Conservation (phyloP, 2,797 vertebrate genomes). For the Botia kubotai region DNA sequence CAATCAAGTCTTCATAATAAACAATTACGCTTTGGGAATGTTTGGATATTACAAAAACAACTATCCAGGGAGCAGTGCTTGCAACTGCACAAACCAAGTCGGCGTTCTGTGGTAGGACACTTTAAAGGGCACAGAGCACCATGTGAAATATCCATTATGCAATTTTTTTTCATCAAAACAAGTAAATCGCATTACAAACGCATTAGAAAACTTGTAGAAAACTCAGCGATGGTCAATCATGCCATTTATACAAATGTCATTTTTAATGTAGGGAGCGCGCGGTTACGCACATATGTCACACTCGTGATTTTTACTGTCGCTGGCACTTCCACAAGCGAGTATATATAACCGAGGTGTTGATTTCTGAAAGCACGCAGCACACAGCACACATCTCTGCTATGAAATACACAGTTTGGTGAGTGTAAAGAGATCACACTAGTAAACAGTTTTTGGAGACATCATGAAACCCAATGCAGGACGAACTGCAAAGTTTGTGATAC, state of each 20-base stretch:
- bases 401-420: slow-evolving; percentile 78
- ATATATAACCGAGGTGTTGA: slow-evolving; percentile 81
- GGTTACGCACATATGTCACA: slow-evolving; percentile 64
- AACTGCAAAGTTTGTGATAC: slow-evolving; percentile 80
- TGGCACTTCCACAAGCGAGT: slow-evolving; percentile 69
- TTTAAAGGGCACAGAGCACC: neutral
- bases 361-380: slow-evolving; percentile 80
- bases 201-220: neutral
- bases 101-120: neutral
- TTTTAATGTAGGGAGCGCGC: slow-evolving; percentile 3
- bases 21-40: slow-evolving; percentile 41
- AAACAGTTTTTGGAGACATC: slow-evolving; percentile 80
- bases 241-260: slow-evolving; percentile 3
- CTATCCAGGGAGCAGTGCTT: neutral
- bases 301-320: slow-evolving; percentile 57
- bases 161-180: neutral
- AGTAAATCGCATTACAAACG: neutral
- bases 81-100: neutral
- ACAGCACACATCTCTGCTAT: slow-evolving; percentile 74
- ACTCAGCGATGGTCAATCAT: neutral
- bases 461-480: slow-evolving; percentile 77
- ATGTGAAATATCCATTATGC: neutral
- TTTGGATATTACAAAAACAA: slow-evolving; percentile 31
- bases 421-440: slow-evolving; percentile 79
- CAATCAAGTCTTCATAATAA: slow-evolving; percentile 51